These are phyloP conservation scores for Hyposoter didymator DNA, from an alignment of 2,888 invertebrate genomes.

Conservation along the genomic window DNA sequence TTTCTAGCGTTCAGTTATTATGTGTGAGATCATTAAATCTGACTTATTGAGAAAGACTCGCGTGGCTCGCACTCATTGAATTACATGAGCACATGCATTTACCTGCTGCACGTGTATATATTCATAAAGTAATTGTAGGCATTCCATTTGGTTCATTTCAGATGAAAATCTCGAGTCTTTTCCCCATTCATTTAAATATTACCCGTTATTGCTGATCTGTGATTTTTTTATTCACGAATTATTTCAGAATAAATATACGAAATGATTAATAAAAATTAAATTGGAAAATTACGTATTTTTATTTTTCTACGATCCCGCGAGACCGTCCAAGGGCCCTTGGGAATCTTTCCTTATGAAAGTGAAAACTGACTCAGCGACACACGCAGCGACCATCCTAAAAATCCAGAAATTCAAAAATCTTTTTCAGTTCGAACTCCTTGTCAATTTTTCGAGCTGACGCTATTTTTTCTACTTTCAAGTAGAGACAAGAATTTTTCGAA, in stretches of 20 bases:
- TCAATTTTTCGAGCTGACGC: background rate
- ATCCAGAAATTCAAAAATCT: background rate
- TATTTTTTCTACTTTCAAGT: background rate
- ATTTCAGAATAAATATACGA: background rate
- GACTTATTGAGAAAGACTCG: constrained; percentile 63
- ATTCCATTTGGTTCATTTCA: constrained; percentile 14
- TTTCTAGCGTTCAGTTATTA: constrained; percentile 14
- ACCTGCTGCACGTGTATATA: background rate
- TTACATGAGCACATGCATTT: constrained; percentile 3
- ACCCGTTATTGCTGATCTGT: background rate
- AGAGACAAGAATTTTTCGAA: background rate
- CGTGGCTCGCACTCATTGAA: constrained; percentile 47
- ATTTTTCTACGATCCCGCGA: background rate
- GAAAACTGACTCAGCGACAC: too few relatives aligned
- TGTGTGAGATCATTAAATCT: constrained; percentile 60
- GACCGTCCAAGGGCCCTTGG: too few relatives aligned
- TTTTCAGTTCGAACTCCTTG: background rate
- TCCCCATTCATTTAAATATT: background rate
- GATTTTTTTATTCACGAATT: too few relatives aligned
- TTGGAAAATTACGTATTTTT: background rate
- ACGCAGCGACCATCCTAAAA: background rate
- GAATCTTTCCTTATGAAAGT: too few relatives aligned
- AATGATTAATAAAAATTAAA: background rate
- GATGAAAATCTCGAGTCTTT: background rate
- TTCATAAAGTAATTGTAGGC: background rate